phyloP scores from a whole-genome alignment of 2,113 vertebrate genomes.

The Clarias magur region DNA sequence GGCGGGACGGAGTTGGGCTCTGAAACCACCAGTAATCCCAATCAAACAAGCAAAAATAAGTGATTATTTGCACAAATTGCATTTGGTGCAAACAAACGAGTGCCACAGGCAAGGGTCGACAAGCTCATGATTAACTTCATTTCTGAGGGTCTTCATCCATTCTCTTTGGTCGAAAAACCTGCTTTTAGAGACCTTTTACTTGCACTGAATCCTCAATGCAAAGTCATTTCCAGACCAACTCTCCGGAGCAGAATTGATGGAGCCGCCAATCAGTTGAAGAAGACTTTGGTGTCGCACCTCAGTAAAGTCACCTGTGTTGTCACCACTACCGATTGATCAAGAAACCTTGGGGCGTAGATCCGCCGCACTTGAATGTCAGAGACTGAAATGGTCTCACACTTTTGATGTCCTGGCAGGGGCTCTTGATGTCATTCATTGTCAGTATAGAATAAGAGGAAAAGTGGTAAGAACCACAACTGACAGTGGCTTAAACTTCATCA shows the following conservation, averaged over 20 bases:
- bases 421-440: no score
- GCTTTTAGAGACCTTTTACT: no score
- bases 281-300: conserved; percentile 24
- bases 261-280: conserved; percentile 39
- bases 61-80: conserved; percentile 39
- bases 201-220: no score
- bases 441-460: conserved; percentile 39
- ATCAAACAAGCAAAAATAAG: conserved; percentile 45
- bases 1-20: neutral
- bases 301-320: conserved; percentile 41
- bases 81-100: conserved; percentile 37
- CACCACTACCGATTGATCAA: conserved; percentile 43
- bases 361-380: conserved; percentile 41
- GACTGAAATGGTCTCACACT: conserved; percentile 41
- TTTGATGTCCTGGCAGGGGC: conserved; percentile 15
- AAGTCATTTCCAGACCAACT: no score
- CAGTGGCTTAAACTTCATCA: conserved; percentile 42
- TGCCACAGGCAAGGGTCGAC: conserved; percentile 46
- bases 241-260: neutral
- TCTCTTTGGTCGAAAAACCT: no score
- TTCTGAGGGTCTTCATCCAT: conserved; percentile 48
- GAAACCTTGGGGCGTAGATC: conserved; percentile 41
- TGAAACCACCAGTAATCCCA: neutral
- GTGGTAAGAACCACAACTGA: conserved; percentile 47
- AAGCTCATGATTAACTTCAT: conserved; percentile 49